Evolutionary conservation across 2,113 vertebrate species (phyloP), one percentile per base, ranked within the genome.

Genomic region (Syngnathus typhle): DNA sequence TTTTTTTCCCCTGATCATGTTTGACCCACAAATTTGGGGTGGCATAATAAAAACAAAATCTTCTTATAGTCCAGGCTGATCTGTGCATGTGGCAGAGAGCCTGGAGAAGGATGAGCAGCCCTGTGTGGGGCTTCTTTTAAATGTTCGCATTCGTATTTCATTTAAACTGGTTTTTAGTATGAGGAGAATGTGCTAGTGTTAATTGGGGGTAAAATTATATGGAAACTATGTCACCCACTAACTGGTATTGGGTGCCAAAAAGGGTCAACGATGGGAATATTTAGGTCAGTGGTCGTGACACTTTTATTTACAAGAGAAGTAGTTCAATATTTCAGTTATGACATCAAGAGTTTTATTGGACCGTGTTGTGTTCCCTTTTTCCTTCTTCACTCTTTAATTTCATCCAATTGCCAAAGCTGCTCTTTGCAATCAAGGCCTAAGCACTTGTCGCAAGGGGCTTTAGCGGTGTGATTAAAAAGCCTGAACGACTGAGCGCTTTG

Each of bases 391-490:
- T 73, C 80, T 87, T 87, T 85, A 85, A 88, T 89, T 89, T 85
- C 75, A 81, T 87, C 80, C 84, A 75, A 84, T 85, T 80, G 75
- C 72, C 76, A 85, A 87, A 88, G 85, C 86, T 67, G 83, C 79
- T 81, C 76, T 85, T 84, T 82, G 77, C 83, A 89, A 89, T 87
- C 81, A 88, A 79, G 51, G 70, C 60, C 64, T 85, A 88, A 88
- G 86, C 81, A 69, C 78, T 79, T 61, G 70, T 67, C 52, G 59
- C 69, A 70, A 68, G 71, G 47, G 71, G 81, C 82, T 88, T 89
- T 80, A 82, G 71, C 79, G 66, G 68, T 54, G 76, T 88, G 82
- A 89, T 89, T 87, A 88, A 86, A 89, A 74, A 65, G 73, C 72
- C 71, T 13, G 64, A 80, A 60, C 71, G 69, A 68, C 21, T 68